Evolutionary conservation across 1,140 invertebrate species (phyloP).

Genomic region (Galleria mellonella): DNA sequence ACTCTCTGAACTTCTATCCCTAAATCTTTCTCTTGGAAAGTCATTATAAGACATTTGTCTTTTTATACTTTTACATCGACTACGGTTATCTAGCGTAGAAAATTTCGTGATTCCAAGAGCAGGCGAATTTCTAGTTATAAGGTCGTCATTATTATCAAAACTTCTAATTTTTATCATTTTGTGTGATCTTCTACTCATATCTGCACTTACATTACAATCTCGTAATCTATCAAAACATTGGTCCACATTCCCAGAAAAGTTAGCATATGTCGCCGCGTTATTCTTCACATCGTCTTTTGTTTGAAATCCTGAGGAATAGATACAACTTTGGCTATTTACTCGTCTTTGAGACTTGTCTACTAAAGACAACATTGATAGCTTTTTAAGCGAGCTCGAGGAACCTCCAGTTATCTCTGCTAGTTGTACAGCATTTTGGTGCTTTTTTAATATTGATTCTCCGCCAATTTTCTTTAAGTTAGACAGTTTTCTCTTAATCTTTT

Average conservation of each 20-base stretch:
- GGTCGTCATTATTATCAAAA: conserved; percentile 52
- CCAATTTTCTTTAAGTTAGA: conserved; percentile 70
- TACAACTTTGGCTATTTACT: conserved; percentile 59
- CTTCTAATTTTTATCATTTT: conserved; percentile 51
- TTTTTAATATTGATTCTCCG: conserved; percentile 60
- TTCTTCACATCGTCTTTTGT: conserved; percentile 51
- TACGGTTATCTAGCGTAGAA: conserved; percentile 63
- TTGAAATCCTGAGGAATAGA: conserved; percentile 54
- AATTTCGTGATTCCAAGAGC: conserved; percentile 45
- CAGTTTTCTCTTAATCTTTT: conserved; percentile 71
- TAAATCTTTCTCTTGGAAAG: conserved; percentile 52
- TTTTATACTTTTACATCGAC: conserved; percentile 58
- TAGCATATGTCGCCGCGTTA: conserved; percentile 51
- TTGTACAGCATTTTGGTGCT: conserved; percentile 62
- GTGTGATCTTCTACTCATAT: conserved; percentile 29
- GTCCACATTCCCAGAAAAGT: conserved; percentile 63
- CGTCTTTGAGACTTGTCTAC: conserved; percentile 58
- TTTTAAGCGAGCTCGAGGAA: conserved; percentile 56
- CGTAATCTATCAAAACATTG: conserved; percentile 59
- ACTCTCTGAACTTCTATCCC: conserved; percentile 36
- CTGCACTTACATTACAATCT: conserved; percentile 33
- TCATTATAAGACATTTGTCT: conserved; percentile 67
- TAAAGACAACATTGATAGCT: conserved; percentile 59
- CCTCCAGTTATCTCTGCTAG: conserved; percentile 60
- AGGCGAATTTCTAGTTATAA: conserved; percentile 37